These are phyloP conservation scores for Labeo rohita DNA, from an alignment of 2,113 vertebrate genomes.

Conservation along the genomic window DNA sequence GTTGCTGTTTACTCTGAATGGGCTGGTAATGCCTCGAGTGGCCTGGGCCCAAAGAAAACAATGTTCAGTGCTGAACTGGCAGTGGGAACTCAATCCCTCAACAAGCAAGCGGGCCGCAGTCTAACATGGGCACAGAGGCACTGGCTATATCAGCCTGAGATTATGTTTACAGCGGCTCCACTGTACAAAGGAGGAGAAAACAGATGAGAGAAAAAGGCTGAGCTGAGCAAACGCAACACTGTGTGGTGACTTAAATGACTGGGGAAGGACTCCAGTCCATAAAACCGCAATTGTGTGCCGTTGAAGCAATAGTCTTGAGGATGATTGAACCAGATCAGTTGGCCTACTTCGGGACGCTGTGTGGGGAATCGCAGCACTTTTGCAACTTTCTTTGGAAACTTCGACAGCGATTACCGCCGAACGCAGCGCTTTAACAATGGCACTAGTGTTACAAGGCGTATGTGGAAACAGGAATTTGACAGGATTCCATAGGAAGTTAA, in stretches of 20 bases:
- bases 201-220: slow-evolving; percentile 53
- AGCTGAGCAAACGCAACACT: slow-evolving; percentile 56
- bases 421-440: slow-evolving; percentile 55
- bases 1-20: slow-evolving; percentile 63
- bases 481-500: slow-evolving; percentile 59
- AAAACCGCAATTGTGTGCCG: slow-evolving; percentile 54
- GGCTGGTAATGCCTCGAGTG: slow-evolving; percentile 60
- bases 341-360: slow-evolving; percentile 47
- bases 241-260: slow-evolving; percentile 56
- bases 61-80: slow-evolving; percentile 56
- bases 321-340: slow-evolving; percentile 52
- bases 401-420: slow-evolving; percentile 52
- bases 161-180: slow-evolving; percentile 62
- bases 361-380: slow-evolving; percentile 43
- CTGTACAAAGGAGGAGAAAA: slow-evolving; percentile 49
- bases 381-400: slow-evolving; percentile 54
- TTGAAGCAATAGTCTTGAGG: slow-evolving; percentile 45
- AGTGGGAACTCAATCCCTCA: slow-evolving; percentile 58
- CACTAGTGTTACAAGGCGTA: slow-evolving; percentile 55
- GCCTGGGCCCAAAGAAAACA: slow-evolving; percentile 61
- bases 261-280: slow-evolving; percentile 54
- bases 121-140: slow-evolving; percentile 52
- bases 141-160: slow-evolving; percentile 53
- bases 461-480: slow-evolving; percentile 58
- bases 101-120: slow-evolving; percentile 48